phyloP scores from a whole-genome alignment of 2,113 vertebrate species.

The Anseranas semipalmata region DNA sequence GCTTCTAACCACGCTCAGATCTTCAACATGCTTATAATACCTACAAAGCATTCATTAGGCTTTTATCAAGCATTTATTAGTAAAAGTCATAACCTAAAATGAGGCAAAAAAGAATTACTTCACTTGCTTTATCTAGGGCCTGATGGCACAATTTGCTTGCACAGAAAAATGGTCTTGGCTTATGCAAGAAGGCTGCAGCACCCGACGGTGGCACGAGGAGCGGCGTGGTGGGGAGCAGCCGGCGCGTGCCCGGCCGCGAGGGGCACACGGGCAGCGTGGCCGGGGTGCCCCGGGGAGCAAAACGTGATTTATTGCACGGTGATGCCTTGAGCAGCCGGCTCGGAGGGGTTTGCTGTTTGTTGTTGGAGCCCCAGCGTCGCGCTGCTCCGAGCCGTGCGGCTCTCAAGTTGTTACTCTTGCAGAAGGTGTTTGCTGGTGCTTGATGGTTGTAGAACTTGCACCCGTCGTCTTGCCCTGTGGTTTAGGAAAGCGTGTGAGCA shows the following conservation, averaged over 20 bases:
- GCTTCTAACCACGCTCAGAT: background rate
- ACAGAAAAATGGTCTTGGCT: background rate
- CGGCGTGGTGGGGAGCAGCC: background rate
- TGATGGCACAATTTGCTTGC: background rate
- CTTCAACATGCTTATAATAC: background rate
- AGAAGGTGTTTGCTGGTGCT: background rate
- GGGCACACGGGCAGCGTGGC: background rate
- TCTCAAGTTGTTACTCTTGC: background rate
- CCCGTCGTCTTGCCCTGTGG: background rate
- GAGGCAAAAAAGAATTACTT: background rate
- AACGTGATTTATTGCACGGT: background rate
- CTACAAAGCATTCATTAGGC: background rate
- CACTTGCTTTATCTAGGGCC: background rate
- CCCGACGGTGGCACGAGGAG: background rate
- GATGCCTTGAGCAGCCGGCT: background rate
- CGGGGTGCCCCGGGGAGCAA: no score
- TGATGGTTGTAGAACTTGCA: background rate
- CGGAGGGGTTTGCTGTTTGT: background rate
- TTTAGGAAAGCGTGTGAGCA: background rate
- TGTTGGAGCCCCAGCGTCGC: background rate
- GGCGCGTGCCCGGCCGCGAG: background rate
- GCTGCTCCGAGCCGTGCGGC: background rate
- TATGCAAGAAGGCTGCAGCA: background rate
- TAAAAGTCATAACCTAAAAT: background rate
- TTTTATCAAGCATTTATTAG: slow-evolving; percentile 15